These are phyloP conservation scores for Electrona antarctica DNA, from an alignment of 2,113 vertebrate genomes.

Conservation along the genomic window DNA sequence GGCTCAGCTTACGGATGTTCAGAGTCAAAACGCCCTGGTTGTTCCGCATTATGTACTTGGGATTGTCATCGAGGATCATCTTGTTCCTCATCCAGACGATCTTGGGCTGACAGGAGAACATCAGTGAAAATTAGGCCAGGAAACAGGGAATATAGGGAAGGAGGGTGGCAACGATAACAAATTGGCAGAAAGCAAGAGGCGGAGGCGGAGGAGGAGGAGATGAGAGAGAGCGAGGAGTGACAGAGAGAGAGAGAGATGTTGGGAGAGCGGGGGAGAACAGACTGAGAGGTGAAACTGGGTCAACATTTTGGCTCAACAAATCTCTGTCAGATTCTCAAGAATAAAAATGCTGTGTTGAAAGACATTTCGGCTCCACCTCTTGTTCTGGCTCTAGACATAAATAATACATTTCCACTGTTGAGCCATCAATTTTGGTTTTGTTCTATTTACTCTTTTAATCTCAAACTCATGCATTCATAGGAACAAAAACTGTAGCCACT, in stretches of 20 bases:
- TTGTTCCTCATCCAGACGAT: conserved; percentile 93
- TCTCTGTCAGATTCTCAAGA: conserved; percentile 42
- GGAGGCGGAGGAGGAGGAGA: not conserved
- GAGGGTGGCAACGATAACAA: not conserved
- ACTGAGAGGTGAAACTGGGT: conserved; percentile 54
- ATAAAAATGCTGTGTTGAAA: conserved; percentile 30
- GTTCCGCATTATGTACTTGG: conserved; percentile 89
- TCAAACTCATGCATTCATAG: conserved; percentile 17
- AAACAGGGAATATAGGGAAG: not conserved
- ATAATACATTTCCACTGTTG: conserved; percentile 44
- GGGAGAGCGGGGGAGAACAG: not conserved
- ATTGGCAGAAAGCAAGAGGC: not conserved
- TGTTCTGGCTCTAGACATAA: conserved; percentile 50
- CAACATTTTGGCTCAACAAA: conserved; percentile 62
- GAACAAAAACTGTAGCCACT: conserved; percentile 8
- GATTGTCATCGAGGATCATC: conserved; percentile 86
- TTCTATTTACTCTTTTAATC: conserved; percentile 29
- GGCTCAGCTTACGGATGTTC: conserved; percentile 84
- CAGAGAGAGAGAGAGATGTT: not conserved
- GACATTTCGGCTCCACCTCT: conserved; percentile 51
- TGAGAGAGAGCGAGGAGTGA: conserved; percentile 26
- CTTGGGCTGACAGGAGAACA: conserved; percentile 71
- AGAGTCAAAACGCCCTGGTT: conserved; percentile 88
- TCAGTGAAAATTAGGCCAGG: not conserved
- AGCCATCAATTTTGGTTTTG: conserved; percentile 41